These are phyloP conservation scores for Arrhamphus sclerolepis DNA, from an alignment of 2,797 vertebrate genomes.

Conservation along the genomic window DNA sequence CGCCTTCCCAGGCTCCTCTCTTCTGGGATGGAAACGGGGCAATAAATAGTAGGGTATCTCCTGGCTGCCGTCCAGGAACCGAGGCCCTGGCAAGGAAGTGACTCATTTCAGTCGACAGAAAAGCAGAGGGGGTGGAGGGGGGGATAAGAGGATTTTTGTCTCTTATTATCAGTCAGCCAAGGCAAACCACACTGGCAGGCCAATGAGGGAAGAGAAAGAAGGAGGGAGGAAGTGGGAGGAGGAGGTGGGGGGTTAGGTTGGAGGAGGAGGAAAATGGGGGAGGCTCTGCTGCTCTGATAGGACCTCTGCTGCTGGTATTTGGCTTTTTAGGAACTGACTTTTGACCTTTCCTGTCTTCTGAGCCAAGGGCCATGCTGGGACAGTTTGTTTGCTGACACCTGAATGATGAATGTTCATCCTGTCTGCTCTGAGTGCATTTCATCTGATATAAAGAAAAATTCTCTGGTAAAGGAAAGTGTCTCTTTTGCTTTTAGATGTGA, in stretches of 20 bases:
- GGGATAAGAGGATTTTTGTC: constrained; percentile 82
- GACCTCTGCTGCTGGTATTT: constrained; percentile 60
- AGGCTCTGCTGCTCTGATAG: constrained; percentile 34
- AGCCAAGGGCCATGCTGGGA: constrained; percentile 62
- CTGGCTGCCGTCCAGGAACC: constrained; percentile 81
- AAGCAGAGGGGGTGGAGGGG: constrained; percentile 41
- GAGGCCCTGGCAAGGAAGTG: constrained; percentile 80
- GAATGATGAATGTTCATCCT: constrained; percentile 44
- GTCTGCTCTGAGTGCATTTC: constrained; percentile 20
- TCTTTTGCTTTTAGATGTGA: constrained; percentile 35
- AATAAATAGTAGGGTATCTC: constrained; percentile 86
- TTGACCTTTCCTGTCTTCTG: constrained; percentile 33
- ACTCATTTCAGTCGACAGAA: constrained; percentile 77
- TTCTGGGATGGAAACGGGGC: constrained; percentile 80
- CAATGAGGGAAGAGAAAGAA: constrained; percentile 45
- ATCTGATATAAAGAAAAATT: constrained; percentile 15
- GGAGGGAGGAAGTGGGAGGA: constrained; percentile 18
- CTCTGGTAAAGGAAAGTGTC: constrained; percentile 25
- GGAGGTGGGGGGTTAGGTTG: not conserved
- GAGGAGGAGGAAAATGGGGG: not conserved
- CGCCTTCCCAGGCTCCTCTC: constrained; percentile 73
- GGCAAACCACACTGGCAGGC: constrained; percentile 84
- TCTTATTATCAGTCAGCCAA: constrained; percentile 89
- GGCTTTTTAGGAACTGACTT: constrained; percentile 71
- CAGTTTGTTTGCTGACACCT: constrained; percentile 61